phyloP scores from a whole-genome alignment of 2,888 invertebrate species.

The Carcina quercana region DNA sequence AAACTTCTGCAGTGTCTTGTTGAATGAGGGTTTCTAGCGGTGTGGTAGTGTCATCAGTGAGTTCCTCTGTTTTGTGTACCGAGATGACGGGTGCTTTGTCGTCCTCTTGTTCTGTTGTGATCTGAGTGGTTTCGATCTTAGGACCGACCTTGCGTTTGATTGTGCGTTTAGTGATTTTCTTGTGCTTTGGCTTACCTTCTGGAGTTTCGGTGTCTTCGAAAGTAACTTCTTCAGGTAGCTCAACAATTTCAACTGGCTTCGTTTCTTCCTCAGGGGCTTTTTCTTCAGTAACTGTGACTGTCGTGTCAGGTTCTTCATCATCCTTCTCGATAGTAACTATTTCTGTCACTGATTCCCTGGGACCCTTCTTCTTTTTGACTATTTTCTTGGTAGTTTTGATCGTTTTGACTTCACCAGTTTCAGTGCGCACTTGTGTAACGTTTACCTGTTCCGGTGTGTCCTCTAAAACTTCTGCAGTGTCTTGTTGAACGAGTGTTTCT shows the following conservation, averaged over 20 bases:
- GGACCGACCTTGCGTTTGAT: conserved; percentile 27
- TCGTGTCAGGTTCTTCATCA: conserved; percentile 26
- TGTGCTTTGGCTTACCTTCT: conserved; percentile 27
- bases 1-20: conserved; percentile 26
- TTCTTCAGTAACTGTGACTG: conserved; percentile 22
- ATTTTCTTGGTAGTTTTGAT: conserved; percentile 25
- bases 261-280: conserved; percentile 24
- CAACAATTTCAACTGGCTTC: conserved; percentile 16
- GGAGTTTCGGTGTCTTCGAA: conserved; percentile 11
- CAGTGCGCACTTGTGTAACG: conserved; percentile 40
- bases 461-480: conserved; percentile 32
- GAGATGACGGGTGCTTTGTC: conserved; percentile 34
- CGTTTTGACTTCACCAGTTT: conserved; percentile 36
- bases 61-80: conserved; percentile 25
- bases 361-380: conserved; percentile 28
- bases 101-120: conserved; percentile 15
- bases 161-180: conserved; percentile 27
- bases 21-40: conserved; percentile 15
- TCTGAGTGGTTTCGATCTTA: conserved; percentile 20
- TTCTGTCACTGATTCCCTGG: conserved; percentile 21
- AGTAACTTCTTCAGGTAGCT: conserved; percentile 21
- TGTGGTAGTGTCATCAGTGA: conserved; percentile 28
- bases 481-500: conserved; percentile 13
- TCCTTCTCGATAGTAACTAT: conserved; percentile 25
- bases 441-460: conserved; percentile 31